phyloP scores from a whole-genome alignment of 2,113 vertebrate genomes.

The Capreolus pygargus region DNA sequence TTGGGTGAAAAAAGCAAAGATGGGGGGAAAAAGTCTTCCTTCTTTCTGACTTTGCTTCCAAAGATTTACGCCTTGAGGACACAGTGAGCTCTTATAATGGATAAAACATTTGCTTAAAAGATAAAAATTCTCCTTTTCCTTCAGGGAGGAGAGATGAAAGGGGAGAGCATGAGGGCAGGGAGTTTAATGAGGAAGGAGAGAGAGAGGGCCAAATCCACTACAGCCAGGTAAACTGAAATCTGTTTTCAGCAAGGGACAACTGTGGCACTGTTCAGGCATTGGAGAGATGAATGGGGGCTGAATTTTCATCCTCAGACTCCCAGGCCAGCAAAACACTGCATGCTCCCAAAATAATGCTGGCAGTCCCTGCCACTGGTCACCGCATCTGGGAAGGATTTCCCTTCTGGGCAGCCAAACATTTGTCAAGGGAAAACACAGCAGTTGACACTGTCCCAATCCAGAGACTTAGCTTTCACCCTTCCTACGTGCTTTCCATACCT shows the following conservation, averaged over 20 bases:
- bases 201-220: background rate
- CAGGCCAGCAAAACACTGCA: background rate
- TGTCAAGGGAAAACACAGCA: background rate
- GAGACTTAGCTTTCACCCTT: background rate
- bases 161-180: background rate
- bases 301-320: background rate
- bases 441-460: background rate
- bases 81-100: background rate
- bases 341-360: background rate
- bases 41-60: background rate
- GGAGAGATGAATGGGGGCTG: background rate
- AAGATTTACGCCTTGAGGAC: slow-evolving; percentile 42
- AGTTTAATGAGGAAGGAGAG: slow-evolving; percentile 15
- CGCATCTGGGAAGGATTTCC: background rate
- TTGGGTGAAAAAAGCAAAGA: slow-evolving; percentile 32
- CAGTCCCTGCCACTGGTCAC: background rate
- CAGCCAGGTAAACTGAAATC: background rate
- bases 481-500: background rate
- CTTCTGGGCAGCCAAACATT: background rate
- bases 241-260: background rate
- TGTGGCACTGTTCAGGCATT: background rate
- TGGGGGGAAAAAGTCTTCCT: background rate
- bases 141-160: slow-evolving; percentile 29
- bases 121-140: slow-evolving; percentile 20
- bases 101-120: slow-evolving; percentile 38